A percentile compares a stretch with the other conserved stretches of the same genome.
Conservation (phyloP, 2,113 vertebrate species). For the Galemys pyrenaicus region DNA sequence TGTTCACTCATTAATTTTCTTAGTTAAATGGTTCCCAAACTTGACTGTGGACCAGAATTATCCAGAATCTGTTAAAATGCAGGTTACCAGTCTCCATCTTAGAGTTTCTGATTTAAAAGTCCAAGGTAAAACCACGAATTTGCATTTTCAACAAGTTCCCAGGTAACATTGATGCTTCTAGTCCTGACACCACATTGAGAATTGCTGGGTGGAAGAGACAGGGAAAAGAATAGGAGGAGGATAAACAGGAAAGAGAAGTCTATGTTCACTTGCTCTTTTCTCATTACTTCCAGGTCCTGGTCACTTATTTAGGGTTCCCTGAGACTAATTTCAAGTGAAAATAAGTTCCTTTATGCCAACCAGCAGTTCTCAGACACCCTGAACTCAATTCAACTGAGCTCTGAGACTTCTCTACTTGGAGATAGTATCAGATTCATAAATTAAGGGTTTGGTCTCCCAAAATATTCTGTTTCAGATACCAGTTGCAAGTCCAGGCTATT, state of each 20-base stretch:
- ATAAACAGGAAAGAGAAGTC: neutral
- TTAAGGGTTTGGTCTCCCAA: neutral
- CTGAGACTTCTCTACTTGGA: neutral
- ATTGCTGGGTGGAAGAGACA: neutral
- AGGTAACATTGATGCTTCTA: neutral
- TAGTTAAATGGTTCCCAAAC: neutral
- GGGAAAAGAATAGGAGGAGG: neutral
- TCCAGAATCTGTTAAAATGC: neutral
- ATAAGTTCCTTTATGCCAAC: neutral
- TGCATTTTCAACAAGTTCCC: neutral
- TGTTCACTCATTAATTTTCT: neutral
- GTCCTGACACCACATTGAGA: neutral
- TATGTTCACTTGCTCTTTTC: neutral
- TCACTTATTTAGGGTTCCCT: neutral
- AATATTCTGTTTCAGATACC: neutral
- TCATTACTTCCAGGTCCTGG: rapidly evolving
- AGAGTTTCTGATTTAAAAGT: neutral
- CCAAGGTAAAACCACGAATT: neutral
- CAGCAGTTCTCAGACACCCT: neutral
- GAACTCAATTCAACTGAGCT: neutral
- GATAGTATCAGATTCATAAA: neutral
- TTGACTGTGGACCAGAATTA: neutral
- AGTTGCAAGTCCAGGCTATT: neutral
- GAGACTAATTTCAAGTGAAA: neutral
- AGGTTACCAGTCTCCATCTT: neutral